Conservation (phyloP, 2,888 invertebrate genomes). For the Eristalis intricaria region DNA sequence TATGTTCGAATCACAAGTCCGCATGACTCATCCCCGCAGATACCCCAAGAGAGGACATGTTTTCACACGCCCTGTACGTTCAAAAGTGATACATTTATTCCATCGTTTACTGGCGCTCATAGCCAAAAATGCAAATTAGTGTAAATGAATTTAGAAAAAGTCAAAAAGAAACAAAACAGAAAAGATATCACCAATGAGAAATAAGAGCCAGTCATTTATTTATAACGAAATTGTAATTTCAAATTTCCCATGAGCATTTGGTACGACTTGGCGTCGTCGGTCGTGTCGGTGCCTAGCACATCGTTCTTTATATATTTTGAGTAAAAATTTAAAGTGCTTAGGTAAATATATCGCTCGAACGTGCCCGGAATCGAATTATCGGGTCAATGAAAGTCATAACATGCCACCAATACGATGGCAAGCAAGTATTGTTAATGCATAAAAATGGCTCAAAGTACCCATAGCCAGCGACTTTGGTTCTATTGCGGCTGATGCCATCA, state of each 20-base stretch:
- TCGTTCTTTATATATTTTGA: constrained; percentile 29
- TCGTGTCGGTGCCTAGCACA: constrained; percentile 30
- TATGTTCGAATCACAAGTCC: neutral
- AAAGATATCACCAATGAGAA: constrained; percentile 23
- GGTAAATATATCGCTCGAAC: constrained; percentile 68
- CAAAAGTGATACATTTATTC: constrained; percentile 43
- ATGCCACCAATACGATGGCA: constrained; percentile 48
- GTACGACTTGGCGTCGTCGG: neutral
- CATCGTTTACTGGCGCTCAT: constrained; percentile 15
- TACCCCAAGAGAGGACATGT: neutral
- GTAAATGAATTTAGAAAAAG: constrained; percentile 12
- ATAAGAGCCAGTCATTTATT: constrained; percentile 43
- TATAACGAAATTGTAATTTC: constrained; percentile 68
- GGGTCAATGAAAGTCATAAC: constrained; percentile 70
- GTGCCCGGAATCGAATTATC: constrained; percentile 64
- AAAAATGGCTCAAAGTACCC: constrained; percentile 69
- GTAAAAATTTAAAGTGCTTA: constrained; percentile 63
- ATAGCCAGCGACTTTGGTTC: constrained; percentile 50
- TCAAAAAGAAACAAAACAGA: neutral
- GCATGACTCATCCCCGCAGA: neutral
- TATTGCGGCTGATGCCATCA: constrained; percentile 31
- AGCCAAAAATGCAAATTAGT: constrained; percentile 40
- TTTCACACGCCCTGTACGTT: constrained; percentile 21
- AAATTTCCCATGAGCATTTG: constrained; percentile 58
- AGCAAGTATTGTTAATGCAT: constrained; percentile 56